Percentiles rank a stretch among this genome's conserved stretches.
Evolutionary conservation across 2,113 vertebrate genomes (phyloP).

Genomic region (Lepisosteus osseus): DNA sequence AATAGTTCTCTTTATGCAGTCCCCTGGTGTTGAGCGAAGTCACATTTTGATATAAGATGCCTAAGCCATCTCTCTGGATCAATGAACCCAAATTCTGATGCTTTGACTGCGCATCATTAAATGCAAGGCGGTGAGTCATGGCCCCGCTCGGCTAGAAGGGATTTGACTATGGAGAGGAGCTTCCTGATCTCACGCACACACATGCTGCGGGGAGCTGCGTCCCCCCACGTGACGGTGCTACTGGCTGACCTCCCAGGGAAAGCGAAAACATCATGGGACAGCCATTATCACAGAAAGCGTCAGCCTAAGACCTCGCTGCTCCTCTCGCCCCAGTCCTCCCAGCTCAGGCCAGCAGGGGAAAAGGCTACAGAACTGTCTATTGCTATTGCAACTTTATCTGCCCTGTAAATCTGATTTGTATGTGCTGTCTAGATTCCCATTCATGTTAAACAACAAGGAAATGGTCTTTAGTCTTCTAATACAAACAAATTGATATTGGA

Average conservation of each 20-base stretch:
- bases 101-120: slow-evolving; percentile 19
- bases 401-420: too few relatives aligned
- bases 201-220: neutral
- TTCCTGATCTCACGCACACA: neutral
- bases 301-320: neutral
- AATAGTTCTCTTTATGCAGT: neutral
- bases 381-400: too few relatives aligned
- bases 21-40: neutral
- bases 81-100: slow-evolving; percentile 10
- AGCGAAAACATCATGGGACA: neutral
- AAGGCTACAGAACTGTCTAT: neutral
- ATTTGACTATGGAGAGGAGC: neutral
- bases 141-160: neutral
- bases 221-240: neutral
- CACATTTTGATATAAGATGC: neutral
- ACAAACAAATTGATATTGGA: too few relatives aligned
- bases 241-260: neutral
- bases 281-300: neutral
- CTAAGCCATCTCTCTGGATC: slow-evolving; percentile 13
- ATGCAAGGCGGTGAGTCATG: slow-evolving; percentile 18
- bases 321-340: neutral
- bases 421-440: too few relatives aligned
- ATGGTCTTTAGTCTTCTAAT: too few relatives aligned
- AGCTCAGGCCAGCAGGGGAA: neutral
- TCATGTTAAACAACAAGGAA: too few relatives aligned